Base-by-base conservation (phyloP, 2,113 vertebrate genomes). In the Cephalopterus ornatus region DNA sequence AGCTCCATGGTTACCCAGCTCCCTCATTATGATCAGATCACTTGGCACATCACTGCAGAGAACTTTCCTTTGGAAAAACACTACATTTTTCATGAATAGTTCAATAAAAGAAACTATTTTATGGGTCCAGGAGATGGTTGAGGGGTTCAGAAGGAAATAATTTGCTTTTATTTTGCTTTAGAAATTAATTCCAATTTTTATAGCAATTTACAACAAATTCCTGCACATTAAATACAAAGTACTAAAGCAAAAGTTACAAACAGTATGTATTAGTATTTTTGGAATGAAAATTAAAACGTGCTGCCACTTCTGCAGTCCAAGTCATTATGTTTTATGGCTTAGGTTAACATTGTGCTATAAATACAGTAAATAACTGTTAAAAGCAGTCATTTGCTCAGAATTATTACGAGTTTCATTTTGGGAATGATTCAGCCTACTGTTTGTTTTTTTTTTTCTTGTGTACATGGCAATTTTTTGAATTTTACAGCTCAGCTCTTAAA, bases 331-430 rank as follows among this genome's bases (percentile, higher is more conserved):
- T 98, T 98, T 98, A 98, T 90, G 92, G 74, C 87, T 95, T 97
- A 78, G 91, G 95, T 97, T 98, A 98, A 97, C 96, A 97, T 65
- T 96, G 84, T 91, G 88, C 95, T 96, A 93, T 97, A 97, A 98
- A 95, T 81, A 81, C 39, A 81, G 97, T 98, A 98, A 98, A 98
- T 97, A 98, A 98, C 96, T 97, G 87, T 97, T 98, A 96, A 97
- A 96, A 97, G 95, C 77, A 93, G 95, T 97, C 94, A 97, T 97
- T 98, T 98, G 93, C 85, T 97, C 85, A 88, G 93, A 97, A 97
- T 94, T 92, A 97, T 97, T 97, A 94, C 56, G 85, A 95, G 94
- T 91, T 96, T 93, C 70, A 95, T 96, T 95, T 96, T 94, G 92
- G 91, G 92, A 96, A 93, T 86, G 75, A 47, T 79, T 96, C 88